These are phyloP conservation scores for Drosophila prosaltans DNA, from an alignment of 1,140 invertebrate genomes.

Conservation along the genomic window DNA sequence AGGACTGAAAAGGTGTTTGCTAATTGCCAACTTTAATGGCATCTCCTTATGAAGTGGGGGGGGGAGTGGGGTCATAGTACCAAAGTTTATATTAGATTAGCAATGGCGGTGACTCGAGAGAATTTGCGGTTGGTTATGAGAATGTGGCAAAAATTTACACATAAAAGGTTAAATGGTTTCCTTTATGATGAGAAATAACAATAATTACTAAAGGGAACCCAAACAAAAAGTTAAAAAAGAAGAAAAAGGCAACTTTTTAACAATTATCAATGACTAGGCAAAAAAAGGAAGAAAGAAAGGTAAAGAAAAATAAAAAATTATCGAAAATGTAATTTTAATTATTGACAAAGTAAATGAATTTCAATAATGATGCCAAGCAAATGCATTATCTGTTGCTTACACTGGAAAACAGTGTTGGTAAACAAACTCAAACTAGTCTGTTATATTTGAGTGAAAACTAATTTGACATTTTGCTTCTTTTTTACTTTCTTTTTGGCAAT, in stretches of 20 bases:
- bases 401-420: no score
- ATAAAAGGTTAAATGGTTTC: constrained; percentile 15
- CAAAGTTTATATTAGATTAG: constrained; percentile 31
- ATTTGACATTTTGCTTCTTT: constrained; percentile 4
- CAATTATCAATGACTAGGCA: constrained; percentile 6
- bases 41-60: neutral
- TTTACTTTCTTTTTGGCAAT: constrained; percentile 1
- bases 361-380: neutral
- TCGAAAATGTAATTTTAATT: neutral
- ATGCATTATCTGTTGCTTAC: neutral
- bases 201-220: neutral
- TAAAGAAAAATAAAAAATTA: no score
- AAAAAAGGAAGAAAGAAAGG: no score
- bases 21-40: constrained; percentile 77
- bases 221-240: neutral
- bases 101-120: constrained; percentile 20
- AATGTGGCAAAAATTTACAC: constrained; percentile 5
- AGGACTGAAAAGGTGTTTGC: constrained; percentile 62
- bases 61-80: constrained; percentile 5
- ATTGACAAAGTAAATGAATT: no score
- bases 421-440: no score
- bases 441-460: neutral
- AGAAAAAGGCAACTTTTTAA: neutral
- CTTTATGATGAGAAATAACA: neutral
- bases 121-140: constrained; percentile 17